phyloP scores from a whole-genome alignment of 2,888 invertebrate genomes.

The Sicus ferrugineus region DNA sequence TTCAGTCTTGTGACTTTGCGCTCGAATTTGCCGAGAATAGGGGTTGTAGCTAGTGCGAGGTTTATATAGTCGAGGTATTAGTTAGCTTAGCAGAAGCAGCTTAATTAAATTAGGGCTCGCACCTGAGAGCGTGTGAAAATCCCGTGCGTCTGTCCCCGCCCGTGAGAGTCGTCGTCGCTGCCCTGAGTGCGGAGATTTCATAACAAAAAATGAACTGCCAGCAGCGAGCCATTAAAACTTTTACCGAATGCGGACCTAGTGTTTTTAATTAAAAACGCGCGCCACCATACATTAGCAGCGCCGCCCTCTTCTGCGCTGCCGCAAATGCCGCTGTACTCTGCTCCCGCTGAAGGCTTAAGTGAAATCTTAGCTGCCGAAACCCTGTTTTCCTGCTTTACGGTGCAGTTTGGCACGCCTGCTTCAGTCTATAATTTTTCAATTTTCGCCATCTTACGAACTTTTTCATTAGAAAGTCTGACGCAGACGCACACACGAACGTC shows the following conservation, averaged over 20 bases:
- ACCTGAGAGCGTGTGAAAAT: slow-evolving; percentile 3
- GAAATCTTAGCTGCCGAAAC: slow-evolving; percentile 9
- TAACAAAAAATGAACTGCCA: background rate
- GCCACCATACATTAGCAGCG: slow-evolving; percentile 10
- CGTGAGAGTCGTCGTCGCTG: background rate
- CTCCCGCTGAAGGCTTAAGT: background rate
- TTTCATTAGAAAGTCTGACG: slow-evolving; percentile 17
- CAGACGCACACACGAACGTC: background rate
- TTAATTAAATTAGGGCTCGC: slow-evolving; percentile 34
- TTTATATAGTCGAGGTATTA: slow-evolving; percentile 34
- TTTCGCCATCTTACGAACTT: slow-evolving; percentile 24
- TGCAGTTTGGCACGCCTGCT: slow-evolving; percentile 8
- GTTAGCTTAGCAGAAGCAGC: slow-evolving; percentile 28
- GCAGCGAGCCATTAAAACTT: slow-evolving; percentile 9
- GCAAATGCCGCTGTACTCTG: background rate
- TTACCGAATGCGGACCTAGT: background rate
- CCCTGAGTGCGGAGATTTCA: background rate
- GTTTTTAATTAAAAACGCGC: slow-evolving; percentile 20
- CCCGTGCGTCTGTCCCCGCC: background rate
- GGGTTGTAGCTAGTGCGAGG: no score
- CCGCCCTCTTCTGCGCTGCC: background rate
- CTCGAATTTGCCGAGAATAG: no score
- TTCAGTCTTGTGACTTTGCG: no score
- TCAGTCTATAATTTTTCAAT: slow-evolving; percentile 35
- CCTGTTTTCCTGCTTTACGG: background rate